phyloP scores from a whole-genome alignment of 1,140 invertebrate genomes.

The Drosophila micromelanica region DNA sequence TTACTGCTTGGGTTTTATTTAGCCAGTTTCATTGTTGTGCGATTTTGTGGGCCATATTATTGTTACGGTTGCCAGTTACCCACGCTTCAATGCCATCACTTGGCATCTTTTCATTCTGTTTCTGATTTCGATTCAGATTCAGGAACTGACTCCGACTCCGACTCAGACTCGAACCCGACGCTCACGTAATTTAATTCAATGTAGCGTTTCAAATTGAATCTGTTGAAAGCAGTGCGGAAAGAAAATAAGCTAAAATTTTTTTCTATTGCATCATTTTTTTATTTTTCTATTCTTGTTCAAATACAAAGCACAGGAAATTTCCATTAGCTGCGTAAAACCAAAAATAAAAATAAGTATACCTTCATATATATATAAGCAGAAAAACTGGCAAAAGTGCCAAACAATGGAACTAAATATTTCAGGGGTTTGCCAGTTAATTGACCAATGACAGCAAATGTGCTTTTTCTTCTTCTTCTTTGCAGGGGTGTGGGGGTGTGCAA shows the following conservation, averaged over 20 bases:
- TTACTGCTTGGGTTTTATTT: constrained; percentile 78
- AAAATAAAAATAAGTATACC: constrained; percentile 11
- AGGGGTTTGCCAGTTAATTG: constrained; percentile 60
- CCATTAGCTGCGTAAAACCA: constrained; percentile 56
- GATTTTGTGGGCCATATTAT: constrained; percentile 81
- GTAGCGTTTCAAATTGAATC: constrained; percentile 81
- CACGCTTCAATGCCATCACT: constrained; percentile 44
- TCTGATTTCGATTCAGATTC: constrained; percentile 10
- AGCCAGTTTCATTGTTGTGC: constrained; percentile 79
- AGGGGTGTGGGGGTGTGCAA: not conserved
- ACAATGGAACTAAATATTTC: constrained; percentile 47
- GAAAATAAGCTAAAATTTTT: constrained; percentile 65
- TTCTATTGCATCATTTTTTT: not conserved
- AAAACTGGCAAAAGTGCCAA: constrained; percentile 32
- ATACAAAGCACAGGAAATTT: constrained; percentile 63
- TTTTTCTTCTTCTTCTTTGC: constrained; percentile 19
- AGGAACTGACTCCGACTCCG: constrained; percentile 10
- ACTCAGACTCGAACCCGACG: constrained; percentile 22
- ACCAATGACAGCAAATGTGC: constrained; percentile 62
- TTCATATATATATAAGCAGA: constrained; percentile 1
- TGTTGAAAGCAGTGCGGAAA: constrained; percentile 69
- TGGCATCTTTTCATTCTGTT: constrained; percentile 35
- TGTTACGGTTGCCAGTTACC: constrained; percentile 71
- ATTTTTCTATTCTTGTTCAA: constrained; percentile 1
- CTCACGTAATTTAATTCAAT: constrained; percentile 80